Base-by-base conservation (phyloP, 35 echinoderm and acorn worm genomes). In the Heliocidaris tuberculata region DNA sequence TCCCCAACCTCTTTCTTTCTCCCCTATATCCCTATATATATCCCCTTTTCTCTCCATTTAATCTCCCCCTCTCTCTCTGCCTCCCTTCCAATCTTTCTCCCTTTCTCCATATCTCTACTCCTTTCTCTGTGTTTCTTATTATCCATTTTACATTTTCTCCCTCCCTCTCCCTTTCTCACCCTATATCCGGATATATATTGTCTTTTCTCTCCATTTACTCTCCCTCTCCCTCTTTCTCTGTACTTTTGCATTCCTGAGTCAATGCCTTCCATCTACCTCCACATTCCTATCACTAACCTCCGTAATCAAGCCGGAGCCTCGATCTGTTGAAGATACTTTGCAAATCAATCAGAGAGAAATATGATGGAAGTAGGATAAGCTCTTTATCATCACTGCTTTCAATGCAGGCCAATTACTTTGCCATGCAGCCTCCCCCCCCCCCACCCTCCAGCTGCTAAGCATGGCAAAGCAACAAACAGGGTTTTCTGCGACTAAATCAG, bases 341-440 rank as follows among this genome's bases (percentile, higher is more conserved):
- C 87, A 89, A 89, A 89, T 89, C 87, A 89, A 48, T 88, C 47
- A 32, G 47, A 89, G 31, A 89, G 87, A 89, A 48, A 89, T 47
- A 89, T 78, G 65, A 89, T 89, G 87, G 87, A 89, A 89, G 87
- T 19, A 19, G 47, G 47, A 32, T 89, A 89, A 89, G 31, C 31
- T 89, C 87, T 48, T 48, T 48, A 47, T 48, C 87, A 89, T 89
- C 87, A 89, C 24, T 89, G 87, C 31, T 48, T 47, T 89, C 87
- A 89, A 89, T 89, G 31, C 47, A 42, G 31, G 31, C 87, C 87
- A 89, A 89, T 89, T 89, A 47, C 87, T 48, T 89, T 48, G 5
- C 87, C 31, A 11, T 47, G 47, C 87, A 47, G 19, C 87, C 87
- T 42, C 87, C 47, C 47, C 87, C 47, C 70, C 70, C 15, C 70